phyloP scores from a whole-genome alignment of 2,797 vertebrate genomes.

The Meriones psammophilus region DNA sequence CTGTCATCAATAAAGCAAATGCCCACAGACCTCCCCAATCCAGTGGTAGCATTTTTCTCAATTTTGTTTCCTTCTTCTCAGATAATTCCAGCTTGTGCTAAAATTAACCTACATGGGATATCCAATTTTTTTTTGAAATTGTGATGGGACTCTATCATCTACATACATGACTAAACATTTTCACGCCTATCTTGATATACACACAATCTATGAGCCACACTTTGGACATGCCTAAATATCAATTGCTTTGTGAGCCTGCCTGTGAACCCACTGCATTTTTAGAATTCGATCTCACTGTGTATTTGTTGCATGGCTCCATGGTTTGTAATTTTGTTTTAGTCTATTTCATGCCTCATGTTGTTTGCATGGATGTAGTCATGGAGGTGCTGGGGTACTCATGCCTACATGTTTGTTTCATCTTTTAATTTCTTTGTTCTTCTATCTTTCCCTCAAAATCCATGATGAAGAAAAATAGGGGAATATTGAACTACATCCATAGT shows the following conservation, averaged over 20 bases:
- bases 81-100: background rate
- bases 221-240: background rate
- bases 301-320: accelerated
- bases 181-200: background rate
- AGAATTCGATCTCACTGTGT: background rate
- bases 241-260: background rate
- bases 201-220: background rate
- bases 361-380: background rate
- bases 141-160: background rate
- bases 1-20: background rate
- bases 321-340: background rate
- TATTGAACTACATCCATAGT: background rate
- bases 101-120: background rate
- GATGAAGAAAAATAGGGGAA: background rate
- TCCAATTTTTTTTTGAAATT: background rate
- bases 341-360: background rate
- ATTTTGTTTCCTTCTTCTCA: too few relatives aligned
- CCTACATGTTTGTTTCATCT: background rate
- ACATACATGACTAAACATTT: background rate
- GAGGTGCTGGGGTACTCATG: accelerated
- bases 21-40: too few relatives aligned
- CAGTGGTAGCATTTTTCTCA: background rate
- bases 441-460: background rate
- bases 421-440: background rate
- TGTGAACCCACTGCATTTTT: background rate